phyloP scores from a whole-genome alignment of 37 sponge, comb jelly and placozoan genomes.

The Hexactinellida sp. region DNA sequence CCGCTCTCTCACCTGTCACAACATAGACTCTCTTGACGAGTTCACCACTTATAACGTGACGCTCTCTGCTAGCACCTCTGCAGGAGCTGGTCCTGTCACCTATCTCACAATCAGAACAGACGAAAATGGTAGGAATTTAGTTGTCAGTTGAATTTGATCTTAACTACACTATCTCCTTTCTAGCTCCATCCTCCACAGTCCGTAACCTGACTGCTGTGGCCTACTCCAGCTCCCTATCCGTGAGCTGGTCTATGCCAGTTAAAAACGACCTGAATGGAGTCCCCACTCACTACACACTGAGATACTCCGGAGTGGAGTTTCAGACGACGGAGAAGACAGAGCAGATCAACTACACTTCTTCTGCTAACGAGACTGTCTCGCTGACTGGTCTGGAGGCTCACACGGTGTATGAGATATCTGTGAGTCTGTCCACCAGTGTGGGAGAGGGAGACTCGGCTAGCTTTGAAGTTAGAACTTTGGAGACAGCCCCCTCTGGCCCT shows the following conservation, averaged over 20 bases:
- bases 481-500: neutral
- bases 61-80: neutral
- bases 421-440: neutral
- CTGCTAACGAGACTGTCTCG: neutral
- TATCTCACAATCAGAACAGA: neutral
- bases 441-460: neutral
- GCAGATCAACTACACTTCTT: neutral
- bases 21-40: constrained; percentile 8
- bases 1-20: constrained; percentile 1
- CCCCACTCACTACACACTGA: constrained; percentile 4
- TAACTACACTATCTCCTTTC: no score
- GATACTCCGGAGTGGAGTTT: neutral
- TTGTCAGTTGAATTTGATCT: neutral
- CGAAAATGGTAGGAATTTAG: neutral
- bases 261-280: neutral
- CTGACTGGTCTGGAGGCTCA: neutral
- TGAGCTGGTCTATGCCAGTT: neutral
- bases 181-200: neutral
- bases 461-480: neutral
- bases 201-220: neutral
- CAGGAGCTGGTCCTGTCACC: neutral
- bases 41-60: neutral
- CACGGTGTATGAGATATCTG: neutral
- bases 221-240: neutral
- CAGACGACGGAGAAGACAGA: neutral